Evolutionary conservation across 2,797 vertebrate genomes (phyloP).

Genomic region (Picus viridis): DNA sequence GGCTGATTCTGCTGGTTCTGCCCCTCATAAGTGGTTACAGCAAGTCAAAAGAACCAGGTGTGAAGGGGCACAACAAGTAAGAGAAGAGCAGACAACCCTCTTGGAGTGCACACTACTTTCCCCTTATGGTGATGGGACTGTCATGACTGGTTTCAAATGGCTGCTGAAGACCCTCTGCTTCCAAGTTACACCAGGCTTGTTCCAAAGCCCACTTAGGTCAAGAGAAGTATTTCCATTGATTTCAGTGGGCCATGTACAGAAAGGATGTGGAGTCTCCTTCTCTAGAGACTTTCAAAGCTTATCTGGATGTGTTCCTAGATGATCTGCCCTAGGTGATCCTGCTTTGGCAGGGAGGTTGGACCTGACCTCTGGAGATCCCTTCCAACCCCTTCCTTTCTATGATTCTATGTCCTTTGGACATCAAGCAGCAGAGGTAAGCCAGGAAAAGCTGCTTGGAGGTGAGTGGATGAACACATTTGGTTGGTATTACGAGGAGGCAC

Average conservation of each 20-base stretch:
- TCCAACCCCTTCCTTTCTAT: no score
- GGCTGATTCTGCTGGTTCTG: background rate
- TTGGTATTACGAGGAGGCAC: background rate
- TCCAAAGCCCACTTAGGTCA: background rate
- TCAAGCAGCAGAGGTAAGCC: background rate
- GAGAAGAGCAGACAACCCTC: background rate
- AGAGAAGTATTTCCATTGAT: background rate
- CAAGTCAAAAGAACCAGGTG: background rate
- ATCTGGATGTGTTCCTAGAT: no score
- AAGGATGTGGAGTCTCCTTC: no score
- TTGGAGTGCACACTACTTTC: background rate
- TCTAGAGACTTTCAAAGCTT: no score
- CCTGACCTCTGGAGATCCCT: no score
- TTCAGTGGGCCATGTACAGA: background rate
- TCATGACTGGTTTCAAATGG: background rate
- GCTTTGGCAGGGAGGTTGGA: no score
- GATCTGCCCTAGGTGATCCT: no score
- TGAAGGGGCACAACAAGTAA: background rate
- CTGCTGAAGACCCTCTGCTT: background rate
- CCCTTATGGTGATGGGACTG: rapidly evolving
- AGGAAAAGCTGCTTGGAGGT: background rate
- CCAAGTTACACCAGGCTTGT: background rate
- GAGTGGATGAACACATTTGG: rapidly evolving
- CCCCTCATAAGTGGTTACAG: background rate
- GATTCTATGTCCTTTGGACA: background rate